phyloP scores from a whole-genome alignment of 2,888 invertebrate species.

The Ceramica pisi region DNA sequence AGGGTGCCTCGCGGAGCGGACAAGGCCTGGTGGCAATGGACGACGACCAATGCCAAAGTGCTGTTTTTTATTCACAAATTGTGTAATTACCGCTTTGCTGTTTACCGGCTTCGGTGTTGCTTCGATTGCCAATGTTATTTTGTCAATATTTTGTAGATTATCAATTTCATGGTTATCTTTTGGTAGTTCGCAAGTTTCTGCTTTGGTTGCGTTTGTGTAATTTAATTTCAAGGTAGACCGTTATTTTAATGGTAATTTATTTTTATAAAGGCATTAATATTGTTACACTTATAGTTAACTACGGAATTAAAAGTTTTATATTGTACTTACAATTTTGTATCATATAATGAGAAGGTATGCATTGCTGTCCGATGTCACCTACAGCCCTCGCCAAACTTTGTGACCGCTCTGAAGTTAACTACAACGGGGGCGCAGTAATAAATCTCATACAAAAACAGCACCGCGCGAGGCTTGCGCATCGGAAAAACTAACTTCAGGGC shows the following conservation, averaged over 20 bases:
- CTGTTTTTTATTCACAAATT: constrained; percentile 43
- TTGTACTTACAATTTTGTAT: too few relatives aligned
- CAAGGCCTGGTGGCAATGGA: constrained; percentile 66
- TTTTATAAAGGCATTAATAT: neutral
- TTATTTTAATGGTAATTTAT: neutral
- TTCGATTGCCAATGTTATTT: constrained; percentile 42
- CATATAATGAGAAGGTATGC: too few relatives aligned
- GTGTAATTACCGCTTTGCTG: constrained; percentile 53
- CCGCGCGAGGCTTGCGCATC: too few relatives aligned
- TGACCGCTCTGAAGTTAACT: too few relatives aligned
- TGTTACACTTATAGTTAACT: neutral
- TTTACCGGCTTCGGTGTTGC: constrained; percentile 23
- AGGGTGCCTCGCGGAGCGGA: constrained; percentile 59
- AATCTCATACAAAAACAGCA: too few relatives aligned
- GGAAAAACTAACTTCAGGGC: too few relatives aligned
- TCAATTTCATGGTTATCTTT: constrained; percentile 47
- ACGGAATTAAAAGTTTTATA: too few relatives aligned
- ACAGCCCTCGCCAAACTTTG: too few relatives aligned
- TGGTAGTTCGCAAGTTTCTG: constrained; percentile 14
- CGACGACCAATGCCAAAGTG: constrained; percentile 46
- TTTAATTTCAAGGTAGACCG: constrained; percentile 14
- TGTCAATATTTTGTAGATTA: constrained; percentile 43
- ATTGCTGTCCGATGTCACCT: too few relatives aligned
- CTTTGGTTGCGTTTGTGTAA: constrained; percentile 12
- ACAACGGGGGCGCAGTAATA: too few relatives aligned